Percentiles rank a stretch among this genome's conserved stretches.
phyloP scores from a whole-genome alignment of 2,888 invertebrate genomes.

The Ennomos erosarius region DNA sequence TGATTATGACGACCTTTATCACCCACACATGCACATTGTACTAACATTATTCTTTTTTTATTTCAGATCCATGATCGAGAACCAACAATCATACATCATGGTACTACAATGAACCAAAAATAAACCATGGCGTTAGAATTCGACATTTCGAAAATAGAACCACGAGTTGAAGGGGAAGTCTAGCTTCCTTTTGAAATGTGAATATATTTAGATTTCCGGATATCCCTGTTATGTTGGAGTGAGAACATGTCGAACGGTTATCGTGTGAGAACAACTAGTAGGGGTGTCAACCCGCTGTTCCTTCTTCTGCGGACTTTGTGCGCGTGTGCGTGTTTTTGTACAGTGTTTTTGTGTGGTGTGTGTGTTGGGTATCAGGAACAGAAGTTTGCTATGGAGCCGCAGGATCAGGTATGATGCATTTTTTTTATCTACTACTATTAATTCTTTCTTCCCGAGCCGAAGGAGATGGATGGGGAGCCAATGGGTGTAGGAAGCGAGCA shows the following conservation, averaged over 20 bases:
- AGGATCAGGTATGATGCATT: slow-evolving; percentile 86
- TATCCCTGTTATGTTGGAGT: slow-evolving; percentile 61
- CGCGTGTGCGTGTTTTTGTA: slow-evolving; percentile 45
- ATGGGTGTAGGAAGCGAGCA: no score
- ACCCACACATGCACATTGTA: not conserved
- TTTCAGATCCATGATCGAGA: slow-evolving; percentile 35
- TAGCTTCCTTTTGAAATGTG: slow-evolving; percentile 71
- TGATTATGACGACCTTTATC: slow-evolving; percentile 1
- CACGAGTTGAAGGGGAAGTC: slow-evolving; percentile 57
- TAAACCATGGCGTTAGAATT: slow-evolving; percentile 68
- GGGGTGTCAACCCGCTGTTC: slow-evolving; percentile 71
- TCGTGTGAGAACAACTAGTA: slow-evolving; percentile 63
- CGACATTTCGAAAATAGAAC: slow-evolving; percentile 59
- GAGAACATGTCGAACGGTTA: slow-evolving; percentile 60
- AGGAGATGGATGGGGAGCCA: no score
- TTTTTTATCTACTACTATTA: not conserved
- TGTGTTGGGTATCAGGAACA: slow-evolving; percentile 85
- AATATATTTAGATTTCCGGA: slow-evolving; percentile 59
- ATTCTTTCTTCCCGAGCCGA: no score
- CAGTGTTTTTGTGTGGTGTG: slow-evolving; percentile 60
- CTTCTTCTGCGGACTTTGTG: slow-evolving; percentile 70
- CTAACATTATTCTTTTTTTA: slow-evolving; percentile 21
- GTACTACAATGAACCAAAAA: slow-evolving; percentile 47
- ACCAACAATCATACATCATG: slow-evolving; percentile 18
- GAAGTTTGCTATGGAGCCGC: slow-evolving; percentile 96